A percentile compares a stretch with the other conserved stretches of the same genome.
These are phyloP conservation scores for Macrocentrus cingulum DNA, from an alignment of 1,140 invertebrate genomes.

Conservation along the genomic window DNA sequence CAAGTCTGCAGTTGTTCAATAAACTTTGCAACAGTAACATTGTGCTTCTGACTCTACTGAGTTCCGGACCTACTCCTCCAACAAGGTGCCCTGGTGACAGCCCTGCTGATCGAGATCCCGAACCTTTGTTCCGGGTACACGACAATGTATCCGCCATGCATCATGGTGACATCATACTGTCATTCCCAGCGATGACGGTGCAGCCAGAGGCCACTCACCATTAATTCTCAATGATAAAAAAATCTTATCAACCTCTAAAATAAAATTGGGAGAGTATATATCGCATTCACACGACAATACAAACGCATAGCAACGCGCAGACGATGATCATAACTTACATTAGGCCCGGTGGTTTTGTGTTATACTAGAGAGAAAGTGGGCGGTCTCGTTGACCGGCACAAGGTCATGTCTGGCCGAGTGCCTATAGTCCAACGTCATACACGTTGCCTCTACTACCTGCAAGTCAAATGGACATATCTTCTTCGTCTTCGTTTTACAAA, in stretches of 20 bases:
- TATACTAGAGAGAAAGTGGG: conserved; percentile 21
- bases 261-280: too few species aligned
- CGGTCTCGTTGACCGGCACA: conserved; percentile 15
- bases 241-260: too few species aligned
- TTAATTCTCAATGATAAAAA: background rate
- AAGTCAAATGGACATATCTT: too few species aligned
- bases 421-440: conserved; percentile 11
- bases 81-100: too few species aligned
- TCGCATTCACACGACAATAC: background rate
- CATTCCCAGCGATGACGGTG: conserved; percentile 16
- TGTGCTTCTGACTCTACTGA: too few species aligned
- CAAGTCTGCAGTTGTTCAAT: too few species aligned
- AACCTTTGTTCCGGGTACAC: too few species aligned
- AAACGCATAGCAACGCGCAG: background rate
- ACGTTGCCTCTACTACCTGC: too few species aligned
- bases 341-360: background rate
- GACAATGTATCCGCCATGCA: too few species aligned
- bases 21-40: too few species aligned
- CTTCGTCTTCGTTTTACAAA: background rate
- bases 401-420: conserved; percentile 23
- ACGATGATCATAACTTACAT: background rate
- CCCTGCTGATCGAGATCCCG: too few species aligned
- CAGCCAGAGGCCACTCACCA: background rate
- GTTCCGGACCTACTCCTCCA: too few species aligned
- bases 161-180: conserved; percentile 9